These are phyloP conservation scores for Drymonia ruficornis DNA, from an alignment of 2,888 invertebrate species.

Conservation along the genomic window DNA sequence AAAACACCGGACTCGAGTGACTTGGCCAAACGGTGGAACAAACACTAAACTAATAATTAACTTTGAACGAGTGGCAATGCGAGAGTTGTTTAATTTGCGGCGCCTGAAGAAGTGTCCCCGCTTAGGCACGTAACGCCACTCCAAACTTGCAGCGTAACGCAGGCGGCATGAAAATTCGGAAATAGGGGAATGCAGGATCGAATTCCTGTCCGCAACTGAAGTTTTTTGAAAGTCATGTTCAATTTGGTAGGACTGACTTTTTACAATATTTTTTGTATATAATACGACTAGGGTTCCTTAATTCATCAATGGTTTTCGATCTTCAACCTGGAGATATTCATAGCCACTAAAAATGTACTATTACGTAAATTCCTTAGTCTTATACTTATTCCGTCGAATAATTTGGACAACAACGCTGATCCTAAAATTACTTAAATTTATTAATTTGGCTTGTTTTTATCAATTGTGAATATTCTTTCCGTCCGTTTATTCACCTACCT, in stretches of 20 bases:
- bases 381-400: not conserved
- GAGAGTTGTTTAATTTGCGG: conserved; percentile 82
- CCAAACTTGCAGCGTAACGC: conserved; percentile 56
- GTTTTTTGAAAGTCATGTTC: not conserved
- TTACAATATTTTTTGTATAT: too few species aligned
- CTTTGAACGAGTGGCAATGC: conserved; percentile 59
- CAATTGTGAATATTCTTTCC: conserved; percentile 36
- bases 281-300: too few species aligned
- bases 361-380: too few species aligned
- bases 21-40: conserved; percentile 39
- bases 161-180: conserved; percentile 20
- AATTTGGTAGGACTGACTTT: not conserved
- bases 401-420: not conserved
- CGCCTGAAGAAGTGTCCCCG: conserved; percentile 48
- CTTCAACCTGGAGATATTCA: too few species aligned
- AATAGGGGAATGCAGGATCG: not conserved
- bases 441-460: conserved; percentile 14
- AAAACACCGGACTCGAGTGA: conserved; percentile 24
- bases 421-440: too few species aligned
- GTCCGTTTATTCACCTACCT: conserved; percentile 36
- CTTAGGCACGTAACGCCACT: conserved; percentile 82
- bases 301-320: too few species aligned
- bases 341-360: too few species aligned
- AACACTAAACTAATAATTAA: conserved; percentile 76
- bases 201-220: not conserved